A percentile compares a stretch with the other conserved stretches of the same genome.
Conservation (phyloP, 53 echinoderm and acorn worm genomes). For the Paracentrotus lividus region DNA sequence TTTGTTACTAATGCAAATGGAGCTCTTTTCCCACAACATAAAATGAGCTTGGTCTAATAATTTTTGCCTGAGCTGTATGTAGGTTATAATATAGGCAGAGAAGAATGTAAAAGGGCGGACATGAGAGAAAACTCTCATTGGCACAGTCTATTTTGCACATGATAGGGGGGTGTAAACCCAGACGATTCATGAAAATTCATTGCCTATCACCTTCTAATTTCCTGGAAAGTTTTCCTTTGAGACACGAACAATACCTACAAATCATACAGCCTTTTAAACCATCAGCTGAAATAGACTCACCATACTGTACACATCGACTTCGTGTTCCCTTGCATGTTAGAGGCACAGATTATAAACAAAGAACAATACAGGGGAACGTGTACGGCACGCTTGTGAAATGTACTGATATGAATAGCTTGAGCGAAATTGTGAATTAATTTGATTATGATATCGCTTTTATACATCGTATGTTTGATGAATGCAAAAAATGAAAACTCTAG, state of each 20-base stretch:
- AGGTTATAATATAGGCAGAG: no score
- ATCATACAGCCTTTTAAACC: not conserved
- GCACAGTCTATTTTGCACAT: not conserved
- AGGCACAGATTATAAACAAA: not conserved
- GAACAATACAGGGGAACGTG: not conserved
- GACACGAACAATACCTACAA: not conserved
- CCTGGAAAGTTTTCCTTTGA: not conserved
- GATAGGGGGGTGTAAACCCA: not conserved
- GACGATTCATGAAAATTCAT: conserved; percentile 35
- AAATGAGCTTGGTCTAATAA: no score
- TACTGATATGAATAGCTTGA: not conserved
- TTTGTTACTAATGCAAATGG: no score
- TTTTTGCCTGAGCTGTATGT: no score
- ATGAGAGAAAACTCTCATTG: not conserved
- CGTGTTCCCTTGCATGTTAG: not conserved
- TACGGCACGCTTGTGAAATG: not conserved
- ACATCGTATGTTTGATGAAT: not conserved
- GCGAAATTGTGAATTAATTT: not conserved
- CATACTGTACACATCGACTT: not conserved
- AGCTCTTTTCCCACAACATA: no score
- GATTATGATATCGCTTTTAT: not conserved
- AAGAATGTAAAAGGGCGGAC: no score
- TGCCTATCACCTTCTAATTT: conserved; percentile 9
- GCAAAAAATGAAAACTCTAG: not conserved
- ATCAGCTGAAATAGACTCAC: not conserved